Evolutionary conservation across 2,797 vertebrate genomes (phyloP), one percentile per base, ranked within the genome.

Genomic region (Sphaeramia orbicularis): DNA sequence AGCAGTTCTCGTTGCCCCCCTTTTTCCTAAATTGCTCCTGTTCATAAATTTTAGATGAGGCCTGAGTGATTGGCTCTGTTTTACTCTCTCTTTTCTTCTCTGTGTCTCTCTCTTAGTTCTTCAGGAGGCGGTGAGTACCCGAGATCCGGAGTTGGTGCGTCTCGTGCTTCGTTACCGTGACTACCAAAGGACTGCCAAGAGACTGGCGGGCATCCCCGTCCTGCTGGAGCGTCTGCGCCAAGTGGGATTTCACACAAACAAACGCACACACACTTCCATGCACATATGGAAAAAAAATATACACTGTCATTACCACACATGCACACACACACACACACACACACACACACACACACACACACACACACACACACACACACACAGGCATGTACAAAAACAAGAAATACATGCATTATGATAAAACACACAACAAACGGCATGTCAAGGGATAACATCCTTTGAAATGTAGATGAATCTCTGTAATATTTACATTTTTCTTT

Each of bases 91-190:
- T n/a, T n/a, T 16, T 58, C 7, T 51, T 16, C 30, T 36, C 64
- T 56, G 19, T 45, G 13, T 48, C 65, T 49, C 47, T 63, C 37
- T 54, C 32, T 59, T 92, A 98, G 97, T 98, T 66, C 94, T 99
- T 38, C 98, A 99, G 91, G 98, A 99, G 87, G 98, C 97, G 0
- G 97, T 99, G 86, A 98, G 97, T 75, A 96, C 97, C 54, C 94
- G 96, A 9, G 96, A 98, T 87, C 94, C 96, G 38, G 96, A 98
- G 82, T 75, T 99, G 79, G 96, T 99, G 73, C 96, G 97, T 73
- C 92, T 98, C 65, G 95, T 97, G 67, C 94, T 99, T 71, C 93
- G 95, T 88, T 96, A 98, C 91, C 95, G 97, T 1, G 97, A 99
- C 94, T 97, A 97, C 94, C 98, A 99, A 90, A 94, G 98, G 79